These are phyloP conservation scores for Hymenopus coronatus DNA, from an alignment of 2,888 invertebrate species.

Conservation along the genomic window DNA sequence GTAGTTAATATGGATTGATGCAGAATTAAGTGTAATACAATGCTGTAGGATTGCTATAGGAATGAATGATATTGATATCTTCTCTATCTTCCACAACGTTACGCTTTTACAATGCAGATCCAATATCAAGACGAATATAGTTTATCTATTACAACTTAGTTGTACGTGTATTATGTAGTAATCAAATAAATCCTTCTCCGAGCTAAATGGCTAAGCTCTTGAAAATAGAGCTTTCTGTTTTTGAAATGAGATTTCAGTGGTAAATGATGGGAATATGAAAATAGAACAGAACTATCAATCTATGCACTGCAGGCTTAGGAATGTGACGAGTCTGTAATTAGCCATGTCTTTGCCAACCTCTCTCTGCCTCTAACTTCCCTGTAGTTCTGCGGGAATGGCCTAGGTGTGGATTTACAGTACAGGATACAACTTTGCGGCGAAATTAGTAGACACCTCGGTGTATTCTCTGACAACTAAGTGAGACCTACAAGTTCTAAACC, in stretches of 20 bases:
- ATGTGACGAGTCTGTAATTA: background rate
- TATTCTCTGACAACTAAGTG: background rate
- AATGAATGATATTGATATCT: no score
- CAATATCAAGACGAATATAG: no score
- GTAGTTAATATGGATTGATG: no score
- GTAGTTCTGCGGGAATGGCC: no score
- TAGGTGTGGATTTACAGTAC: background rate
- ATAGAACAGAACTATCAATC: background rate
- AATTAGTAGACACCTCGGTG: background rate
- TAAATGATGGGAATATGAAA: background rate
- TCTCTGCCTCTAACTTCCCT: background rate
- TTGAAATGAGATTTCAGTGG: background rate
- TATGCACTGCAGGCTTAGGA: background rate
- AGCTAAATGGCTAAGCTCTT: background rate
- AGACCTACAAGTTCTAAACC: background rate
- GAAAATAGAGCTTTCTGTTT: background rate
- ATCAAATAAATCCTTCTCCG: no score
- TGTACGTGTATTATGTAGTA: no score
- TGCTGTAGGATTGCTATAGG: no score
- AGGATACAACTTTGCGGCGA: background rate
- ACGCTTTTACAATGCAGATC: no score
- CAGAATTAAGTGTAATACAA: no score
- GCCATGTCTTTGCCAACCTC: background rate
- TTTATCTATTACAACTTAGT: no score
- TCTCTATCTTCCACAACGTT: no score